Percentiles rank a stretch among this genome's conserved stretches.
Evolutionary conservation across 2,888 invertebrate species (phyloP).

Genomic region (Aethes cnicana): DNA sequence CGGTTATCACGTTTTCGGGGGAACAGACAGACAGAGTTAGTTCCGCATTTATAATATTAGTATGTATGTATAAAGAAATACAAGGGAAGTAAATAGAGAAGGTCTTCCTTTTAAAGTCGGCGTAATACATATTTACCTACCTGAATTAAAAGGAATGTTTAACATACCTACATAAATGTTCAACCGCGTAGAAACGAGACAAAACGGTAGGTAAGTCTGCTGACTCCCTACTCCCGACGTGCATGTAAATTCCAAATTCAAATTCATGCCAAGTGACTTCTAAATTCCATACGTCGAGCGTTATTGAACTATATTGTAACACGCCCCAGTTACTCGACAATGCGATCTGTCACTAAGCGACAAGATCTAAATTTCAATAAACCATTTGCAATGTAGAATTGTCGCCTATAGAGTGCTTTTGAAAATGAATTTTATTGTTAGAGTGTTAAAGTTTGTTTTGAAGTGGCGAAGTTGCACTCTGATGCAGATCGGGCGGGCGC

Average conservation of each 20-base stretch:
- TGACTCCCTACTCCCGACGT: background rate
- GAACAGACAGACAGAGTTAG: background rate
- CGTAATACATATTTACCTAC: too few relatives aligned
- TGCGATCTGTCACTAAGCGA: background rate
- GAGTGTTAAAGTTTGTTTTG: constrained; percentile 20
- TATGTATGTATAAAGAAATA: too few relatives aligned
- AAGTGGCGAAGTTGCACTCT: constrained; percentile 13
- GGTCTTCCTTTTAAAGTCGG: too few relatives aligned
- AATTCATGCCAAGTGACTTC: background rate
- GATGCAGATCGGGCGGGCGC: constrained; percentile 8
- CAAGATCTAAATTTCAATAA: background rate
- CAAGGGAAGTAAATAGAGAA: too few relatives aligned
- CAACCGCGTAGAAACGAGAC: too few relatives aligned
- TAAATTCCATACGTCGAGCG: constrained; percentile 12
- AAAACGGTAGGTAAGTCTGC: too few relatives aligned
- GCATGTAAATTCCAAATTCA: constrained; percentile 8
- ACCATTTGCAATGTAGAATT: background rate
- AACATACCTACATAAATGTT: too few relatives aligned
- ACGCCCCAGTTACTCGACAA: background rate
- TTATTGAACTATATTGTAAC: constrained; percentile 8
- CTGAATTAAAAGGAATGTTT: too few relatives aligned
- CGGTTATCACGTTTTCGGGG: too few relatives aligned
- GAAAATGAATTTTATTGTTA: constrained; percentile 26
- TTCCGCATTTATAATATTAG: too few relatives aligned
- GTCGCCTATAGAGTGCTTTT: constrained; percentile 6